Percentiles rank a stretch among this genome's conserved stretches.
Conservation (phyloP, 2,113 vertebrate species). For the Leiothrix lutea region DNA sequence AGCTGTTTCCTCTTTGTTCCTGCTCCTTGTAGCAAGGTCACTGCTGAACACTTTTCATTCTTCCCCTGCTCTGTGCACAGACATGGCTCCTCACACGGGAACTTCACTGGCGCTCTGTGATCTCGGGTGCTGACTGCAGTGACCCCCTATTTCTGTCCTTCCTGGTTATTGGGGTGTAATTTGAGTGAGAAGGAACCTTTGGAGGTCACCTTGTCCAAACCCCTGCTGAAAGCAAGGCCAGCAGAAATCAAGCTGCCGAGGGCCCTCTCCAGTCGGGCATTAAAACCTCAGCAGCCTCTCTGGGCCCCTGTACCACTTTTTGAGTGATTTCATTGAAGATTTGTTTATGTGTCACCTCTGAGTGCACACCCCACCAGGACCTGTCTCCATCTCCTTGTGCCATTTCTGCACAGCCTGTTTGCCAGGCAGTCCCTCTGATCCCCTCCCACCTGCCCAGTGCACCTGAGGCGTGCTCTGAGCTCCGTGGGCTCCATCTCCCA, state of each 20-base stretch:
- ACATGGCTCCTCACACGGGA: not conserved
- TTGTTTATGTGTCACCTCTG: not conserved
- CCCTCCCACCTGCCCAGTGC: rapidly evolving
- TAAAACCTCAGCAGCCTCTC: not conserved
- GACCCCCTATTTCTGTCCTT: not conserved
- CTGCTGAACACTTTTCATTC: slow-evolving; percentile 48
- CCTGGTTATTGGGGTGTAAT: not conserved
- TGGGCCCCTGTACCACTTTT: not conserved
- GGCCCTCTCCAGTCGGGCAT: slow-evolving; percentile 10
- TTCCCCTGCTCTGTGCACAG: not conserved
- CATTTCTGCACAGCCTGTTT: not conserved
- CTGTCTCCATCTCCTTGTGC: not conserved
- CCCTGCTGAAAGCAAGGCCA: not conserved
- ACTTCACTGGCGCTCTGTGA: not conserved
- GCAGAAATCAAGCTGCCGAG: not conserved
- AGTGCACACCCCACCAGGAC: rapidly evolving
- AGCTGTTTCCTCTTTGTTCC: slow-evolving; percentile 61
- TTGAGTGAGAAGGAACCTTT: not conserved
- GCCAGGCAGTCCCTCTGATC: not conserved
- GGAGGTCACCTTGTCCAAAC: not conserved
- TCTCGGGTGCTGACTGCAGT: not conserved
- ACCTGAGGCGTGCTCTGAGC: not conserved
- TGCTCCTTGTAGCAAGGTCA: slow-evolving; percentile 54
- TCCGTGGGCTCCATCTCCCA: not conserved
- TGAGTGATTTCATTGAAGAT: not conserved